Evolutionary conservation across 2,888 invertebrate species (phyloP), one percentile per base, ranked within the genome.

Genomic region (Tuta absoluta): DNA sequence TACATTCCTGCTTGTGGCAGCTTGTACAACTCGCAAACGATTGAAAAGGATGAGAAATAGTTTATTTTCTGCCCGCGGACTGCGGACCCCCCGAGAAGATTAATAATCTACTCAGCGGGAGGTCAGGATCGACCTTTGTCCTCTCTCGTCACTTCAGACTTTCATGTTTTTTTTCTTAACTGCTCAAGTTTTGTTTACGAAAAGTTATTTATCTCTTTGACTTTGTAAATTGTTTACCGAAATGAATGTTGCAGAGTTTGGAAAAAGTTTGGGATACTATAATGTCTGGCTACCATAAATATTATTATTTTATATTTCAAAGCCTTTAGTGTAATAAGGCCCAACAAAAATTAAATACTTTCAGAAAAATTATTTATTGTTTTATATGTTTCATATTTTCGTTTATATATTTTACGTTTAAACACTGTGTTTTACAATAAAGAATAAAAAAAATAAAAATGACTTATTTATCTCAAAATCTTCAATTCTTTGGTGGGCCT

Each of bases 1-100:
- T 72, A 76, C 80, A 82, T 75, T 79, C 71, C 81, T 88, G 88
- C 72, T 72, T 70, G 77, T 86, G 87, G 85, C 88, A 86, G 83
- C 83, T 85, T 80, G 78, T 76, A 75, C 49, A 28, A 33, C 73
- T 79, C 80, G 80, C 79, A 82, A 80, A 79, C 82, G 80, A 85
- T 86, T 84, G 77, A 84, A 87, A 88, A 88, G 85, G 85, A 87
- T 86, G 87, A 86, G 86, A 85, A 88, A 87, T 88, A 86, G 88
- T 87, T 45, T 87, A 86, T 84, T 84, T 86, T 81, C 82, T 82
- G 76, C 79, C 78, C 74, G 78, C 28, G 56, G 56, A 84, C 78
- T 75, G 78, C 33, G 24, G 56, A 84, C 83, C 81, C 81, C 81
- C 84, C 75, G 74, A 75, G 74, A 82, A 81, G 77, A 89, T 89